Base-by-base conservation (phyloP, 2,888 invertebrate genomes). In the Caenorhabditis sp. region DNA sequence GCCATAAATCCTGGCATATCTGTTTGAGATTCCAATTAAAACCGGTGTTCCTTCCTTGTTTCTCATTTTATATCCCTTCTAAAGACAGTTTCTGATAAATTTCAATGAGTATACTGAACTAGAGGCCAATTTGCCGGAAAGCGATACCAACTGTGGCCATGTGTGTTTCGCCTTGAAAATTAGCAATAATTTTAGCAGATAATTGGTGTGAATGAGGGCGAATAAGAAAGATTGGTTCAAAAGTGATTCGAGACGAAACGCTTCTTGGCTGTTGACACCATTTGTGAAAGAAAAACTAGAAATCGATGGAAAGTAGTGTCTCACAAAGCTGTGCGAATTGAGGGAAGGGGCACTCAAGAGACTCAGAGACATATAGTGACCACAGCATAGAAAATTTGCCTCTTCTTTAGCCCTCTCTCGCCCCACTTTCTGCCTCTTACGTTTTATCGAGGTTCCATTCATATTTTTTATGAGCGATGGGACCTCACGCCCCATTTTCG, bases 241-340 rank as follows among this genome's bases (percentile, higher is more conserved):
- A 13, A 41, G 30, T 32, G 45, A 59, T 45, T 59, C 5, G 32
- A 59, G 46, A 43, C 2, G 35, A 35, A 35, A n/a, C 50, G 32
- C 20, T 15, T 41, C 52, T 32, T 56, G 32, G 22, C 37, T 58
- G 58, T 68, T 68, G 58, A 68, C 70, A 70, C 70, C 70, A 59
- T 70, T 70, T 58, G 37, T 2, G 52, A 50, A 53, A 70, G 39
- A 52, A 65, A 68, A 68, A 68, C 68, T 68, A 70, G 70, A 70
- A 70, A 70, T 70, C 70, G 70, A 70, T 70, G 70, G 35, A 59
- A 70, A 70, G 70, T 59, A 70, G 70, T 70, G 70, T 70, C 59
- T 70, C 70, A 70, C 70, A 70, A 70, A 70, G 59, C 52, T 70
- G 70, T 70, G 70, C 70, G 59, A 70, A 59, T 50, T 53, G 70